Evolutionary conservation across 2,888 invertebrate genomes (phyloP).

Genomic region (Hirtodrosophila histrioides): DNA sequence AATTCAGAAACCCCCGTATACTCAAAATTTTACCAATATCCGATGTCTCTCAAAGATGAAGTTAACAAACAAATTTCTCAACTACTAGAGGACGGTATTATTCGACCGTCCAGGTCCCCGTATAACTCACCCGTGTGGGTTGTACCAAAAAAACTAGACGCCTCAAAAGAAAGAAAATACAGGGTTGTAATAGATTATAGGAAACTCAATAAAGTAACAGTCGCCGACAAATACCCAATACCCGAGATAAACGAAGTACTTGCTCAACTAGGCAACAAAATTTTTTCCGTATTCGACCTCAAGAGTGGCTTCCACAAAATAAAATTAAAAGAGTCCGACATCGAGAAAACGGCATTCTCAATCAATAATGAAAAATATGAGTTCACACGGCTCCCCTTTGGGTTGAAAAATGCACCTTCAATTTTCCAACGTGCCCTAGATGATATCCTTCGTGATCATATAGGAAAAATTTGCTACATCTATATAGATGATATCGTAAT

Average conservation of each 20-base stretch:
- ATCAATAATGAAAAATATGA: neutral
- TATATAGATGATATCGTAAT: neutral
- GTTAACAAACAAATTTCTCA: conserved; percentile 8
- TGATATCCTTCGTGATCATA: neutral
- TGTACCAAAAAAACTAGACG: neutral
- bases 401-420: neutral
- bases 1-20: neutral
- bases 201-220: neutral
- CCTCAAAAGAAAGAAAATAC: neutral
- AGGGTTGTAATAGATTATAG: no score
- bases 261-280: neutral
- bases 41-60: conserved; percentile 25
- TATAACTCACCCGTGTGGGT: neutral
- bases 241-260: neutral
- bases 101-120: neutral
- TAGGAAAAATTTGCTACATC: neutral
- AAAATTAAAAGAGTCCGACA: conserved; percentile 29
- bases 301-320: no score
- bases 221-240: neutral
- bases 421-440: neutral
- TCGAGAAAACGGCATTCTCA: conserved; percentile 15
- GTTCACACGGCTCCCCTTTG: neutral
- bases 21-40: conserved; percentile 9
- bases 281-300: no score
- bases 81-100: conserved; percentile 2